Conservation (phyloP, 1,140 invertebrate genomes). For the Akabosia matsudoensis region DNA sequence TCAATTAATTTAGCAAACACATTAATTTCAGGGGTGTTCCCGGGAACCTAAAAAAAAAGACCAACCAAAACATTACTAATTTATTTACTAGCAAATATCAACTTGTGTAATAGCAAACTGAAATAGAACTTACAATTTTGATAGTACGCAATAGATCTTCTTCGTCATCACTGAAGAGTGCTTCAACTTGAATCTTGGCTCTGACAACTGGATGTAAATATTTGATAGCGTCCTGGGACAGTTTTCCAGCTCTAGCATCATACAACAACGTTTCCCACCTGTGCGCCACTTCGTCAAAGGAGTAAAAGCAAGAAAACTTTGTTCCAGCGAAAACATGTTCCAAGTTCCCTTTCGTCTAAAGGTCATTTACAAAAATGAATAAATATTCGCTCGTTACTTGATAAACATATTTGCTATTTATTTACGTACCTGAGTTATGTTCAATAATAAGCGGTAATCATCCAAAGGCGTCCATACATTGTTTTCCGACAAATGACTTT, state of each 20-base stretch:
- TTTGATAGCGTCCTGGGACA: constrained; percentile 86
- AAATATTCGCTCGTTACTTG: no score
- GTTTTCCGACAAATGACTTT: constrained; percentile 23
- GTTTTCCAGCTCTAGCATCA: constrained; percentile 78
- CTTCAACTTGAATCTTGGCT: constrained; percentile 77
- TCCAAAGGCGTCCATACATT: constrained; percentile 88
- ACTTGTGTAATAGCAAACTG: constrained; percentile 2
- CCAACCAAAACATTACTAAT: neutral
- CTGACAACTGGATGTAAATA: constrained; percentile 89
- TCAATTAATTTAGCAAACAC: constrained; percentile 83
- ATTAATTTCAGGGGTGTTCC: constrained; percentile 50
- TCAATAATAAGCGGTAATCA: constrained; percentile 88
- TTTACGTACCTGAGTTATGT: constrained; percentile 76
- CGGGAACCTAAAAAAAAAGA: constrained; percentile 2
- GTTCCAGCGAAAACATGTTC: constrained; percentile 82
- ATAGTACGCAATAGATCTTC: constrained; percentile 80
- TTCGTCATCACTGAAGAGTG: constrained; percentile 83
- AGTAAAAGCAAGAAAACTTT: constrained; percentile 95
- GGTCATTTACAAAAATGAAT: no score
- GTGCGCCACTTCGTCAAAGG: constrained; percentile 87
- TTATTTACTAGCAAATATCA: neutral
- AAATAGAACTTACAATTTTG: constrained; percentile 66
- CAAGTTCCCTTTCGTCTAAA: constrained; percentile 76
- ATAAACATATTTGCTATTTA: neutral
- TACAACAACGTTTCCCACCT: constrained; percentile 94